Base-by-base conservation (phyloP, 2,888 invertebrate species). In the Ennomos fuscantarius region DNA sequence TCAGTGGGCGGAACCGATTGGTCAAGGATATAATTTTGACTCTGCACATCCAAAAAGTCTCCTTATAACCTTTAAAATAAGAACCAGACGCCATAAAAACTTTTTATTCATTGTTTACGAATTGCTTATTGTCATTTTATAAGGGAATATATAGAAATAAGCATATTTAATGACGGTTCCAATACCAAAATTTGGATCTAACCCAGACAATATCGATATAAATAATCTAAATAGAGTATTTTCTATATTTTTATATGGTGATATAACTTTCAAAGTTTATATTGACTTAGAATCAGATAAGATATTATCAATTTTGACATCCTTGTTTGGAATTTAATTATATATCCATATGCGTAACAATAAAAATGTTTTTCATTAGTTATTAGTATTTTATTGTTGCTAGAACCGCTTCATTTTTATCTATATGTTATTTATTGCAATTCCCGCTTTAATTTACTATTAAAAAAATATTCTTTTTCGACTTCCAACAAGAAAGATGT, bases 1-100 rank as follows among this genome's bases (percentile, higher is more conserved):
- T 58, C 65, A 62, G 89, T 89, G 78, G 89, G 88, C 62, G 75
- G 71, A 71, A 77, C 72, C 61, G 72, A 79, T 82, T 80, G 81
- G 83, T 82, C 84, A 83, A 87, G 84, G 81, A 72, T 72, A 76
- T 58, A 37, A 72, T 72, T 74, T 76, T 67, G 70, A 62, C 67
- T 71, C 66, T 64, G 66, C 65, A 65, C 57, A 64, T 64, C 66
- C 69, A 68, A 76, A 72, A 74, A 68, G 34, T 50, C 61, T 64
- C 59, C 60, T 63, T 55, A 61, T 69, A 71, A 78, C 73, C 76
- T 78, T 76, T 74, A 60, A 53, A 65, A 70, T 69, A 64, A 56
- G 58, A 65, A 64, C 60, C 60, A 55, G 51, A 53, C 55, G 52
- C 65, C 66, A 61, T 71, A 70, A 68, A 70, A 55, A 44, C 40